phyloP scores from a whole-genome alignment of 2,888 invertebrate genomes.

The Merodon equestris region DNA sequence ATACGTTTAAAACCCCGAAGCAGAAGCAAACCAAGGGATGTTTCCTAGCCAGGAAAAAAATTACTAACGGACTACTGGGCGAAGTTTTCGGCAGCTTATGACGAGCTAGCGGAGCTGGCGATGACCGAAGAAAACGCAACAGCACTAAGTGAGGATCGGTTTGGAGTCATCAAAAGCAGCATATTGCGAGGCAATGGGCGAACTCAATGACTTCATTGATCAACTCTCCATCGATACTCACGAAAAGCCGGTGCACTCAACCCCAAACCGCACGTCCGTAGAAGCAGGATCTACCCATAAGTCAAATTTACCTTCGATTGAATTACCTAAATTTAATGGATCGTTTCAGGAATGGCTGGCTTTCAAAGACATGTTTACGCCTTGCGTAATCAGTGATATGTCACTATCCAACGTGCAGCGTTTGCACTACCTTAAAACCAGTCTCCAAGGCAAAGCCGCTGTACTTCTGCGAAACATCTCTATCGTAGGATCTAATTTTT shows the following conservation, averaged over 20 bases:
- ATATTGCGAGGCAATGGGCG: background rate
- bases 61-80: background rate
- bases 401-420: conserved; percentile 29
- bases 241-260: too few species aligned
- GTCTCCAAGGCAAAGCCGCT: conserved; percentile 40
- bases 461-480: conserved; percentile 34
- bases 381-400: conserved; percentile 35
- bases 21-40: too few species aligned
- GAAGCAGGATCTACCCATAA: too few species aligned
- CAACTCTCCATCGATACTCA: background rate
- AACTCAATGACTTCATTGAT: background rate
- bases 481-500: conserved; percentile 41
- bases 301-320: background rate
- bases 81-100: background rate
- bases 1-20: too few species aligned
- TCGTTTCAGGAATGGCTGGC: conserved; percentile 2
- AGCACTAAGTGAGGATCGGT: background rate
- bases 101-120: background rate
- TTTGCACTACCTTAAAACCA: conserved; percentile 46
- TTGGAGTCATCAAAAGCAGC: background rate
- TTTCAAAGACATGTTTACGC: conserved; percentile 32
- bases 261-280: too few species aligned
- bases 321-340: conserved; percentile 1
- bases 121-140: background rate
- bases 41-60: too few species aligned